phyloP scores from a whole-genome alignment of 2,113 vertebrate species.

The Xenopus laevis region DNA sequence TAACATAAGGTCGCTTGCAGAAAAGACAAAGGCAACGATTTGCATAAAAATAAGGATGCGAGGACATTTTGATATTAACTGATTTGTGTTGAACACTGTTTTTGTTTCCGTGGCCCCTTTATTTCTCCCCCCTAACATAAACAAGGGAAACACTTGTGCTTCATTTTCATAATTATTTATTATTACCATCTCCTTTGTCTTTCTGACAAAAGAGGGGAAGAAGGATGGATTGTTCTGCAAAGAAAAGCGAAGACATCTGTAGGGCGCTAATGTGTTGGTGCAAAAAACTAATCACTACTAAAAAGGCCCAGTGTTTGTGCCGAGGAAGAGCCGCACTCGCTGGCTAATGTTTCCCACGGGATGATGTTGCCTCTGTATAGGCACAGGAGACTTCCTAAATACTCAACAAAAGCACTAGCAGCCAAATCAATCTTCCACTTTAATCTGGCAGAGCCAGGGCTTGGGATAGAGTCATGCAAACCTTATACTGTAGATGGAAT shows the following conservation, averaged over 20 bases:
- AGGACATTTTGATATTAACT: no score
- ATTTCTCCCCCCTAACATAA: no score
- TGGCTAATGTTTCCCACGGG: constrained; percentile 84
- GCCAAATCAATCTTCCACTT: no score
- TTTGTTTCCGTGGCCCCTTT: no score
- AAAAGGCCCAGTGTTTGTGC: constrained; percentile 79
- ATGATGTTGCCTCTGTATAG: constrained; percentile 79
- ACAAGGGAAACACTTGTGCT: constrained; percentile 6
- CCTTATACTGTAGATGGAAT: no score
- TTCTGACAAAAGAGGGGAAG: constrained; percentile 51
- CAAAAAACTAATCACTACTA: constrained; percentile 81
- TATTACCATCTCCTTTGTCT: constrained; percentile 35
- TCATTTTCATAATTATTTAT: constrained; percentile 32
- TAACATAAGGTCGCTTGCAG: no score
- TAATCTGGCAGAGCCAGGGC: no score
- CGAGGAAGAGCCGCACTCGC: constrained; percentile 70
- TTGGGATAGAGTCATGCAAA: no score
- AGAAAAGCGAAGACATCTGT: constrained; percentile 69
- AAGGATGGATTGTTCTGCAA: constrained; percentile 74
- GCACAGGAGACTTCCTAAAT: constrained; percentile 85
- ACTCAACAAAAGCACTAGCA: constrained; percentile 54
- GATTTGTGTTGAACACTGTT: no score
- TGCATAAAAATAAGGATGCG: no score
- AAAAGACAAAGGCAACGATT: no score
- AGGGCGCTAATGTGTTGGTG: constrained; percentile 79